Percentiles rank a stretch among this genome's conserved stretches.
phyloP scores from a whole-genome alignment of 92 coral and sea anemone genomes.

The Isaurus tuberculatus region DNA sequence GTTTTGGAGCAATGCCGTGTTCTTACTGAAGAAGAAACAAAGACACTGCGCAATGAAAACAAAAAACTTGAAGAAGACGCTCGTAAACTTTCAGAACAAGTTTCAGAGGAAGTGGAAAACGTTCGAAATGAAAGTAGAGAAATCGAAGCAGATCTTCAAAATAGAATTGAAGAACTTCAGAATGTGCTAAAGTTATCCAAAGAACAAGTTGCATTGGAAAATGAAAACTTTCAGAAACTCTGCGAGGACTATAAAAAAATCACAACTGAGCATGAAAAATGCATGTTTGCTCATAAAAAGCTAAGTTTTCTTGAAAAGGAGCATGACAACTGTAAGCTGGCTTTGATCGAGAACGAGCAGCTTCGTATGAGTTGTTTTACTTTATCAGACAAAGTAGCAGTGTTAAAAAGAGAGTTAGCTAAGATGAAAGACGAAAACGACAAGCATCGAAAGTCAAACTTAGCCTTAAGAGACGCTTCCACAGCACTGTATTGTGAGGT shows the following conservation, averaged over 20 bases:
- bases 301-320: not conserved
- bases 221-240: not conserved
- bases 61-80: constrained; percentile 26
- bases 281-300: not conserved
- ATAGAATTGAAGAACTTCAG: constrained; percentile 30
- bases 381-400: constrained; percentile 3
- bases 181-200: not conserved
- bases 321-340: not conserved
- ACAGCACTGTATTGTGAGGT: constrained; percentile 15
- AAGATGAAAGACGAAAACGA: not conserved
- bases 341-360: not conserved
- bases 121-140: constrained; percentile 37
- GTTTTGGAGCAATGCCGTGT: not conserved
- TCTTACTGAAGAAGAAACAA: not conserved
- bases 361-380: not conserved
- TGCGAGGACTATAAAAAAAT: constrained; percentile 1
- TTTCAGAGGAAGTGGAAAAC: constrained; percentile 42
- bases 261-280: constrained; percentile 20
- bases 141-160: constrained; percentile 23
- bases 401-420: constrained; percentile 1
- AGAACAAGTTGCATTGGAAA: constrained; percentile 7
- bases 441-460: not conserved
- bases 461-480: constrained; percentile 3
- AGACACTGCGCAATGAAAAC: constrained; percentile 9
- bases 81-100: constrained; percentile 45